phyloP scores from a whole-genome alignment of 2,797 vertebrate genomes.

The Naso thynnoides region DNA sequence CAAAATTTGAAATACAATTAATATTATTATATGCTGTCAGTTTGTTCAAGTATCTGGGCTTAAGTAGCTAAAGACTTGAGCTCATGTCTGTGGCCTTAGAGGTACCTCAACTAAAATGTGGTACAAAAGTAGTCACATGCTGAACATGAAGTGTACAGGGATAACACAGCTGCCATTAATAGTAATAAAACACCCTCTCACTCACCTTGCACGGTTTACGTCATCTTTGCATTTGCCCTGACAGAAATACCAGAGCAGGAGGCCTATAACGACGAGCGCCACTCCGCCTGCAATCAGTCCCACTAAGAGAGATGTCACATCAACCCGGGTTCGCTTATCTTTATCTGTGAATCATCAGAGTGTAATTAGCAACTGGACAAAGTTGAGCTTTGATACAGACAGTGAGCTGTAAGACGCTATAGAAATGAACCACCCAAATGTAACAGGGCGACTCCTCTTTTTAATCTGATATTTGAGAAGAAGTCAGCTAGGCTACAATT shows the following conservation, averaged over 20 bases:
- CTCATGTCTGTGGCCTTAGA: not conserved
- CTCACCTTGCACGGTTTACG: conserved; percentile 84
- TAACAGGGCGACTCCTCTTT: not conserved
- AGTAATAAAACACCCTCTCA: conserved; percentile 18
- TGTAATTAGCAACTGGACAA: conserved; percentile 3
- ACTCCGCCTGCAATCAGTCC: conserved; percentile 90
- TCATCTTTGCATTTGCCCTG: conserved; percentile 84
- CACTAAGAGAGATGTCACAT: conserved; percentile 91
- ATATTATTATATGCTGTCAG: not conserved
- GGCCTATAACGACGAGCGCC: conserved; percentile 81
- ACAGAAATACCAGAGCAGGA: conserved; percentile 91
- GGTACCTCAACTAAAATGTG: not conserved
- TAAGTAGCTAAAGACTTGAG: not conserved
- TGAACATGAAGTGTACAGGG: not conserved
- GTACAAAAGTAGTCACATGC: not conserved
- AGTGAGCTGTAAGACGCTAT: not conserved
- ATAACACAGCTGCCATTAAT: not conserved
- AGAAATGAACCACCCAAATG: not conserved
- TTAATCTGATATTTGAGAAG: not conserved
- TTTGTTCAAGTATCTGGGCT: not conserved
- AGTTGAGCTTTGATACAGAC: not conserved
- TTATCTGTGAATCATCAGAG: conserved; percentile 68
- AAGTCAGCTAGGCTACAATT: too few relatives aligned
- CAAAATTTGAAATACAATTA: not conserved
- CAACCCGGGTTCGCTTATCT: conserved; percentile 74